Evolutionary conservation across 2,113 vertebrate species (phyloP).

Genomic region (Ailurus styani): DNA sequence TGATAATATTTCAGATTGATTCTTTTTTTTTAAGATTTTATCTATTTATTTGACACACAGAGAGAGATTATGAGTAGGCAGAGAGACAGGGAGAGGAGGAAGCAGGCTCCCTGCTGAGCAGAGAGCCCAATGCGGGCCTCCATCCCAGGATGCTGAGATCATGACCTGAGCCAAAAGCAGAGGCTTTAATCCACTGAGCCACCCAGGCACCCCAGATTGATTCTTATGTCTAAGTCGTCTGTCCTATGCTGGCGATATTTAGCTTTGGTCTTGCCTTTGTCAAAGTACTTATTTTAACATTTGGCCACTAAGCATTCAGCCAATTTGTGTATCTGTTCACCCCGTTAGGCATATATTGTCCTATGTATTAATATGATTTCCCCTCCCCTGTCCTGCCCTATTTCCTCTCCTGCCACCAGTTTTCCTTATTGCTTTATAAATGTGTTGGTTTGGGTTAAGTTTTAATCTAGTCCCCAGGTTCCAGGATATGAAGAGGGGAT

Average conservation of each 20-base stretch:
- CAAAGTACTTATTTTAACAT: neutral
- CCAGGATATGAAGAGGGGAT: neutral
- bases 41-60: too few relatives aligned
- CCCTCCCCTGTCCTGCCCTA: neutral
- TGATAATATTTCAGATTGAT: neutral
- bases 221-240: neutral
- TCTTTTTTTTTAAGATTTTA: too few relatives aligned
- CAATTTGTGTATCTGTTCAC: neutral
- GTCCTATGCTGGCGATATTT: neutral
- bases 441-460: constrained; percentile 5
- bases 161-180: too few relatives aligned
- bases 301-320: neutral
- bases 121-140: too few relatives aligned
- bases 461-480: neutral
- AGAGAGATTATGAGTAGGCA: too few relatives aligned
- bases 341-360: neutral
- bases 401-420: neutral
- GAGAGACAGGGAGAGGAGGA: too few relatives aligned
- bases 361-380: neutral
- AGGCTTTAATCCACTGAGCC: too few relatives aligned
- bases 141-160: too few relatives aligned
- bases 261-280: neutral
- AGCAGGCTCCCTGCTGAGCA: too few relatives aligned
- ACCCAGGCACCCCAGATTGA: too few relatives aligned
- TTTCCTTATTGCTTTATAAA: neutral